Evolutionary conservation across 2,113 vertebrate genomes (phyloP).

Genomic region (Pimephales promelas): DNA sequence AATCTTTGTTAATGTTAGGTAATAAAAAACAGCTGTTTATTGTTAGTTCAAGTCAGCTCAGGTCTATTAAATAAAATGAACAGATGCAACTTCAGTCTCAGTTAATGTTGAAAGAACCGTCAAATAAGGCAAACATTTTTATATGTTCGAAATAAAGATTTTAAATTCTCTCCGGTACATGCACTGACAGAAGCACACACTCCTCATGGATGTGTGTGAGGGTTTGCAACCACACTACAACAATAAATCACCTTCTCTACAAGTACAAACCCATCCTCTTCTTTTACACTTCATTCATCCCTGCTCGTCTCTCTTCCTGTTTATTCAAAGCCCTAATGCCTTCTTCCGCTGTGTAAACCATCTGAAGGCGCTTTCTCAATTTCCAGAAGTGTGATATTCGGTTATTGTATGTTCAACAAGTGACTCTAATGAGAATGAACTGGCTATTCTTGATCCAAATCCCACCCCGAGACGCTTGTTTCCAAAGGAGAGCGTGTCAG

Average conservation of each 20-base stretch:
- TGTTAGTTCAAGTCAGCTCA: too few species aligned
- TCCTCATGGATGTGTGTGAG: constrained; percentile 36
- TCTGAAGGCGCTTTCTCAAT: neutral
- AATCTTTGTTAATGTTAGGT: too few species aligned
- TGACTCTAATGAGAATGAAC: constrained; percentile 49
- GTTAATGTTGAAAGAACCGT: too few species aligned
- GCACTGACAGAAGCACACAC: constrained; percentile 51
- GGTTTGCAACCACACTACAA: neutral
- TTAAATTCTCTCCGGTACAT: neutral
- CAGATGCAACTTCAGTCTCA: too few species aligned
- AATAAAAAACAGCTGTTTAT: too few species aligned
- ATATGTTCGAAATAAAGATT: too few species aligned
- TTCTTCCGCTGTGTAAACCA: constrained; percentile 22
- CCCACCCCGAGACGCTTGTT: constrained; percentile 14
- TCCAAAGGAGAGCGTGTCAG: constrained; percentile 36
- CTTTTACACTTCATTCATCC: constrained; percentile 37
- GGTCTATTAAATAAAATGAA: too few species aligned
- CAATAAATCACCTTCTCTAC: constrained; percentile 28
- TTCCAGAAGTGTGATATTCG: neutral
- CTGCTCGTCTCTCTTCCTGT: constrained; percentile 8
- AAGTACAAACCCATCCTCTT: constrained; percentile 30
- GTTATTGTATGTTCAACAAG: constrained; percentile 30
- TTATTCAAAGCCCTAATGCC: constrained; percentile 24
- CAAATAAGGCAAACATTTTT: too few species aligned
- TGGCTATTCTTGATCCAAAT: constrained; percentile 1